Percentiles rank a stretch among this genome's conserved stretches.
These are phyloP conservation scores for Orientallactaga sibirica DNA, from an alignment of 2,797 vertebrate species.

Conservation along the genomic window DNA sequence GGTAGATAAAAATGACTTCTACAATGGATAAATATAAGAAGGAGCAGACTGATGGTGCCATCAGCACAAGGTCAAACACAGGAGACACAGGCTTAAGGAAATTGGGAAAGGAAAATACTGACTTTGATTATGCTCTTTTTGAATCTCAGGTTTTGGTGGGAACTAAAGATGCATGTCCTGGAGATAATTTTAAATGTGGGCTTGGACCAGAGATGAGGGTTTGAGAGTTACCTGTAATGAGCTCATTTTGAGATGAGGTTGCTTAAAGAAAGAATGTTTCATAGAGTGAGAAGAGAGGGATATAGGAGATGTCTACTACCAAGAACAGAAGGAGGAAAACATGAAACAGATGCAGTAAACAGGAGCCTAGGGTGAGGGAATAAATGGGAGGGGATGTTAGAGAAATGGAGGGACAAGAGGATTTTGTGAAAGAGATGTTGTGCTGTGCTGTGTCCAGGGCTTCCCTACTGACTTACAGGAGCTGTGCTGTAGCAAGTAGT, in stretches of 20 bases:
- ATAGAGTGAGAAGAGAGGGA: neutral
- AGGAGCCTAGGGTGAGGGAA: neutral
- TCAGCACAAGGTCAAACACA: slow-evolving; percentile 27
- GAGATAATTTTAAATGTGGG: slow-evolving; percentile 32
- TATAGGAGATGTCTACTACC: neutral
- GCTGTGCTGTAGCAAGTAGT: neutral
- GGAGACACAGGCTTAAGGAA: slow-evolving; percentile 26
- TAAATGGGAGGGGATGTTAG: neutral
- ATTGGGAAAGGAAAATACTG: neutral
- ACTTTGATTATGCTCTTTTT: slow-evolving; percentile 50
- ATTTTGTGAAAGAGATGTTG: neutral
- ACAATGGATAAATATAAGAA: neutral
- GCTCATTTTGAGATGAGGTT: slow-evolving; percentile 34
- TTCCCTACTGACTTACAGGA: neutral
- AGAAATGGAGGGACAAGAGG: neutral
- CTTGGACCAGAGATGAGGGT: neutral
- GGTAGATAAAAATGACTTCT: neutral
- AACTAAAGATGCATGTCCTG: slow-evolving; percentile 3
- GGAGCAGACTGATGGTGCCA: neutral
- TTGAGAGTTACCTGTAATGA: neutral
- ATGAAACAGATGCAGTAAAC: neutral
- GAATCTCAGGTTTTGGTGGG: neutral
- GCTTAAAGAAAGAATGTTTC: slow-evolving; percentile 51
- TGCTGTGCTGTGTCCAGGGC: neutral
- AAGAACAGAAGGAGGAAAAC: slow-evolving; percentile 3